These are phyloP conservation scores for Montifringilla adamsi DNA, from an alignment of 2,113 vertebrate species.

Conservation along the genomic window DNA sequence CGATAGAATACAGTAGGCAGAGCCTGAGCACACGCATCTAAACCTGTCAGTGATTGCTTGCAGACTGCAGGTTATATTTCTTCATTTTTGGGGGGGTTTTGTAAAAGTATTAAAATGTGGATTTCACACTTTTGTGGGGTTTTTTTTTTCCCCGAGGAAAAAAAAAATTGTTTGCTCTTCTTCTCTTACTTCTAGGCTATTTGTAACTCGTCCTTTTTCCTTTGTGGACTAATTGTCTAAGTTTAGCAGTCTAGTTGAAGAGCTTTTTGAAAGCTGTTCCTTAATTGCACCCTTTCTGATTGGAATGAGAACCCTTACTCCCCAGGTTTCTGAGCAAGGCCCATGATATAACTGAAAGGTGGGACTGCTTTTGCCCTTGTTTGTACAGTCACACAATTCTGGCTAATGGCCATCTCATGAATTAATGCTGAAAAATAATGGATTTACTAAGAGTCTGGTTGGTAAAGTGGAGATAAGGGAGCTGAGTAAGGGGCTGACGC, in stretches of 20 bases:
- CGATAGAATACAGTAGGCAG: background rate
- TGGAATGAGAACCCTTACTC: background rate
- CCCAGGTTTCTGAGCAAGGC: background rate
- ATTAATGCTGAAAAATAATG: slow-evolving; percentile 35
- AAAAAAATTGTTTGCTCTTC: background rate
- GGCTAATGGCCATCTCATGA: slow-evolving; percentile 2
- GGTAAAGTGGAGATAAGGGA: slow-evolving; percentile 30
- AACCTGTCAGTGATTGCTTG: background rate
- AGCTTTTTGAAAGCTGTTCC: background rate
- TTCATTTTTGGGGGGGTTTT: rapidly evolving
- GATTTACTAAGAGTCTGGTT: slow-evolving; percentile 5
- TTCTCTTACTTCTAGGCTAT: background rate
- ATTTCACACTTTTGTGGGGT: background rate
- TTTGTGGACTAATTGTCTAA: background rate
- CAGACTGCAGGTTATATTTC: background rate
- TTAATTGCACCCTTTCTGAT: background rate
- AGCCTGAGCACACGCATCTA: background rate
- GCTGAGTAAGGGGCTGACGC: background rate
- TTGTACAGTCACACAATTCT: background rate
- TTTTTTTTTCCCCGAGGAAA: background rate
- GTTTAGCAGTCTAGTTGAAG: background rate
- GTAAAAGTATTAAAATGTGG: background rate
- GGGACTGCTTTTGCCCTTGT: background rate
- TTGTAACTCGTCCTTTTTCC: background rate
- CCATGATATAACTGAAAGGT: background rate